Base-by-base conservation (phyloP, 2,888 invertebrate genomes). In the Flexamia atlantica region DNA sequence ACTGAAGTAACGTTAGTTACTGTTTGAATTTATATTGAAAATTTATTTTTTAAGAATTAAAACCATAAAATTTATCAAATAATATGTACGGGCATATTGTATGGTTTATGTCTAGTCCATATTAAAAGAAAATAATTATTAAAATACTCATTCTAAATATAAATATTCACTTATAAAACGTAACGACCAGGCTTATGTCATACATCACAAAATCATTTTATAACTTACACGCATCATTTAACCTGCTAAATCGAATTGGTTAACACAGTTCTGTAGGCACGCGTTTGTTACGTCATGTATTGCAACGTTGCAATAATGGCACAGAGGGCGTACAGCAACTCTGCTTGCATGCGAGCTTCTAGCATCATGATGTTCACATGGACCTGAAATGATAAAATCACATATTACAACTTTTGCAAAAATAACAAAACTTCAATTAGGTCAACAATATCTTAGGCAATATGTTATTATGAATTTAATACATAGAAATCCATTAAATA, bases 291-390 rank as follows among this genome's bases (percentile, higher is more conserved):
- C 85, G 87, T 94, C 94, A 94, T 94, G 92, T 96, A 95, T 88
- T 94, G 93, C 93, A 95, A n/a, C n/a, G n/a, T n/a, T n/a, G n/a
- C n/a, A n/a, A 95, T 96, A 88, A 97, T 94, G 87, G 96, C 96
- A 88, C 96, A 93, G 87, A 97, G 92, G 79, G 96, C 95, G 90
- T 97, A 97, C 85, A 97, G 91, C 88, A 97, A 90, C 91, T 96
- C 96, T 53, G 96, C 96, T 90, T 97, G 97, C 92, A 96, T 94
- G 86, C 96, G 92, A 76, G 97, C 97, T 90, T 97, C 97, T 90
- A 96, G 91, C 87, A 97, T 93, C 95, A 97, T 96, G 88, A 97
- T 91, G 90, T 96, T 96, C 82, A 97, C 95, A 89, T 96, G 96
- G 85, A 96, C 94, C 95, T 96, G 90, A n/a, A 90, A 90, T 36